Evolutionary conservation across 2,797 vertebrate species (phyloP).

Genomic region (Cyprinodon diabolis): DNA sequence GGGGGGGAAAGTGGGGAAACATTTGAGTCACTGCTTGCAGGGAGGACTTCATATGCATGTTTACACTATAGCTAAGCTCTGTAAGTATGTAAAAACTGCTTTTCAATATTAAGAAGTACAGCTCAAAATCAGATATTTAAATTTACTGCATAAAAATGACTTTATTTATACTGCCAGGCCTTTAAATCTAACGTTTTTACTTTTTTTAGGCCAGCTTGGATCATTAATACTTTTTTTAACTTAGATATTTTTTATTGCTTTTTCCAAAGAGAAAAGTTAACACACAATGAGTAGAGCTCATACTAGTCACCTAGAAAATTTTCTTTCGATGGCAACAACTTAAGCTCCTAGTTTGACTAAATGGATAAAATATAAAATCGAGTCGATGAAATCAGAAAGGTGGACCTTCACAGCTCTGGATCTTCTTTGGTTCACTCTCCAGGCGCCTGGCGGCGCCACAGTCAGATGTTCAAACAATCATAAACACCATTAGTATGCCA

Average conservation of each 20-base stretch:
- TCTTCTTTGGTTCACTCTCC: not conserved
- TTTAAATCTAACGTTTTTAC: not conserved
- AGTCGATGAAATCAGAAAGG: not conserved
- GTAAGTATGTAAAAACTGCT: not conserved
- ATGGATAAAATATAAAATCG: not conserved
- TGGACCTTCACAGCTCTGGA: not conserved
- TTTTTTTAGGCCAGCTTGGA: not conserved
- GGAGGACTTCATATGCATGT: not conserved
- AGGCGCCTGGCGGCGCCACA: not conserved
- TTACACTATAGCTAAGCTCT: not conserved
- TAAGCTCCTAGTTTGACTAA: not conserved
- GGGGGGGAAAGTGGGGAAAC: constrained; percentile 2
- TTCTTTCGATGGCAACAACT: not conserved
- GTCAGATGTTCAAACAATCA: not conserved
- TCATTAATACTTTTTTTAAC: not conserved
- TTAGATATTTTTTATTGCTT: not conserved
- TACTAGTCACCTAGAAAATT: too few species aligned
- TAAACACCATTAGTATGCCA: not conserved
- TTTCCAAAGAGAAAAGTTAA: not conserved
- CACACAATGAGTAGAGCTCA: not conserved
- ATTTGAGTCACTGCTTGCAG: constrained; percentile 1
- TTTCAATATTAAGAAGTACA: not conserved
- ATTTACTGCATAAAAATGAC: not conserved
- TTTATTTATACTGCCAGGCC: not conserved
- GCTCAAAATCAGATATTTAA: not conserved